Evolutionary conservation across 2,888 invertebrate genomes (phyloP).

Genomic region (Drosophila merina): DNA sequence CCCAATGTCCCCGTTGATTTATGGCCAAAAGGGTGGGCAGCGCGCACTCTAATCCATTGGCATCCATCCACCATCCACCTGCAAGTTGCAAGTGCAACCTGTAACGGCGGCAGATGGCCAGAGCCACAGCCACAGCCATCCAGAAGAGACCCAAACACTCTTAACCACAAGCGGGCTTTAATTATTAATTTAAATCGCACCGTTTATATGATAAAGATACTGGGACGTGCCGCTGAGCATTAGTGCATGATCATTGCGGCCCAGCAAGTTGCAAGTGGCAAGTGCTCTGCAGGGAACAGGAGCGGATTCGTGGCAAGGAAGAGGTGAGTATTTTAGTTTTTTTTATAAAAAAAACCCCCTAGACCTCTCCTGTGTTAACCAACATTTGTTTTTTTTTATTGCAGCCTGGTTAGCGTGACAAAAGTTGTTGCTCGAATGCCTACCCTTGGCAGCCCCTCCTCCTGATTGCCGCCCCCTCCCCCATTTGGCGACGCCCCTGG

Average conservation of each 20-base stretch:
- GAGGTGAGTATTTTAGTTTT: not conserved
- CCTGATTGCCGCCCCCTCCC: constrained; percentile 26
- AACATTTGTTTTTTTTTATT: constrained; percentile 10
- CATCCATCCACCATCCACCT: constrained; percentile 45
- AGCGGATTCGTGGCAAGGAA: constrained; percentile 11
- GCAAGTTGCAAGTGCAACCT: constrained; percentile 13
- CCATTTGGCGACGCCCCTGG: constrained; percentile 1
- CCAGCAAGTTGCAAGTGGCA: constrained; percentile 26
- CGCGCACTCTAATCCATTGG: constrained; percentile 46
- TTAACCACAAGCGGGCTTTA: constrained; percentile 48
- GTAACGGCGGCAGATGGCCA: constrained; percentile 5
- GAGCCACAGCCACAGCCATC: not conserved
- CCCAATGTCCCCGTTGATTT: constrained; percentile 69
- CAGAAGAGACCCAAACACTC: not conserved
- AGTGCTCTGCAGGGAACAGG: constrained; percentile 24
- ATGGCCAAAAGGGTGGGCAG: constrained; percentile 51
- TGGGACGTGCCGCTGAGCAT: constrained; percentile 72
- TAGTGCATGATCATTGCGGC: constrained; percentile 62
- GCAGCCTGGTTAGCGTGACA: constrained; percentile 64
- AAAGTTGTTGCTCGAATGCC: constrained; percentile 80
- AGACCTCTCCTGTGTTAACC: constrained; percentile 21
- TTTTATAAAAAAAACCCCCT: not conserved
- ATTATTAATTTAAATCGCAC: constrained; percentile 79
- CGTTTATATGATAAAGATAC: constrained; percentile 79
- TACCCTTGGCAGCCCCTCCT: constrained; percentile 54